phyloP scores from a whole-genome alignment of 2,888 invertebrate genomes.

The Gerris lacustris region DNA sequence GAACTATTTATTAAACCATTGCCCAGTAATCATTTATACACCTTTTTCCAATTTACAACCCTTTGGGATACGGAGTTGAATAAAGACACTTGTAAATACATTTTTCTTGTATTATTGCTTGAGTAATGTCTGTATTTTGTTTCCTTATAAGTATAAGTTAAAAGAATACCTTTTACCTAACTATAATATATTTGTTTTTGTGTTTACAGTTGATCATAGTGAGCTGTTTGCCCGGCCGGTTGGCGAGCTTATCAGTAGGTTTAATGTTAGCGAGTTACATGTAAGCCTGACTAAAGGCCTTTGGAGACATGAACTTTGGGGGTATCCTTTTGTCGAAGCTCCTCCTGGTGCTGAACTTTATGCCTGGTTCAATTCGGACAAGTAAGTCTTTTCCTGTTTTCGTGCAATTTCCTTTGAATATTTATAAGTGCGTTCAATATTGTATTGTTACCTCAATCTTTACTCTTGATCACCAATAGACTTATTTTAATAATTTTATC shows the following conservation, averaged over 20 bases:
- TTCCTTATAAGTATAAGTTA: not conserved
- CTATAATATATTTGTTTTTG: not conserved
- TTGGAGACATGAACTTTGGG: conserved; percentile 90
- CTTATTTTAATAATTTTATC: too few relatives aligned
- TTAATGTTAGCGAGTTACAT: conserved; percentile 79
- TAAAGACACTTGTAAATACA: conserved; percentile 47
- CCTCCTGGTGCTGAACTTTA: conserved; percentile 89
- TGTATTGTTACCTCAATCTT: not conserved
- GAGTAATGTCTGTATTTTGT: too few relatives aligned
- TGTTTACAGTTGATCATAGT: conserved; percentile 61
- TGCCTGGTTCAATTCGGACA: conserved; percentile 73
- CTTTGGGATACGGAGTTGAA: conserved; percentile 51
- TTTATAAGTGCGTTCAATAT: conserved; percentile 1
- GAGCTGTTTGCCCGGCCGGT: conserved; percentile 77
- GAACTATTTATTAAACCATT: conserved; percentile 79
- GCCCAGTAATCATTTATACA: conserved; percentile 68
- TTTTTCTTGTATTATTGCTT: too few relatives aligned
- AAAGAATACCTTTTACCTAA: conserved; percentile 13
- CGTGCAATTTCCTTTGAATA: not conserved
- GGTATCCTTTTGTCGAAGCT: conserved; percentile 78
- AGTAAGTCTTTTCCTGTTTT: conserved; percentile 32
- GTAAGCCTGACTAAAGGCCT: conserved; percentile 83
- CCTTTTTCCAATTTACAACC: conserved; percentile 84
- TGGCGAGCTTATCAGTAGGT: conserved; percentile 72
- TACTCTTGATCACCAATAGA: too few relatives aligned